phyloP scores from a whole-genome alignment of 2,888 invertebrate species.

The Herminia tarsipennalis region DNA sequence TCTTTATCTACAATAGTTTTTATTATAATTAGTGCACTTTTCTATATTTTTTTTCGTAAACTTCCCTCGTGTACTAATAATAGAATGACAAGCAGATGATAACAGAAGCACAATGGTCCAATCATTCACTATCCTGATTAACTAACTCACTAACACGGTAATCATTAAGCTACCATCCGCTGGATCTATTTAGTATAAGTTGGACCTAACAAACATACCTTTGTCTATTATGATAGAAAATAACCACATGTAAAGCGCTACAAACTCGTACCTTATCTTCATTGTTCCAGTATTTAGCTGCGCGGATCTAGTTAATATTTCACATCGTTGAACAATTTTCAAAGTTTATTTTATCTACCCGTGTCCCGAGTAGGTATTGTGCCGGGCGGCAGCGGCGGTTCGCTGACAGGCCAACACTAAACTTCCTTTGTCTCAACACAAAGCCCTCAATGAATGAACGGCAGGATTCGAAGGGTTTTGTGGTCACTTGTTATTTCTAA shows the following conservation, averaged over 20 bases:
- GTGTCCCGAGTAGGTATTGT: constrained; percentile 35
- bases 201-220: too few relatives aligned
- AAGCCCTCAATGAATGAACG: constrained; percentile 21
- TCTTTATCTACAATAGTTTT: too few relatives aligned
- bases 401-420: constrained; percentile 21
- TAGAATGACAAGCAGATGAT: too few relatives aligned
- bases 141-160: too few relatives aligned
- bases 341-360: constrained; percentile 40
- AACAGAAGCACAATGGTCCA: too few relatives aligned
- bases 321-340: constrained; percentile 38
- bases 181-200: too few relatives aligned
- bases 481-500: constrained; percentile 30
- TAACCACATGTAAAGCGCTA: constrained; percentile 6
- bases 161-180: too few relatives aligned
- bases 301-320: constrained; percentile 41
- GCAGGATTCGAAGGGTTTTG: constrained; percentile 20
- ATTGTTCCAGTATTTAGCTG: constrained; percentile 28
- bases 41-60: too few relatives aligned
- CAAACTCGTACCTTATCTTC: constrained; percentile 14
- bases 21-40: too few relatives aligned
- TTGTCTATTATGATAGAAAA: too few relatives aligned
- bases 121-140: too few relatives aligned
- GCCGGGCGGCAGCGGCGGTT: constrained; percentile 15
- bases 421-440: constrained; percentile 33
- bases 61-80: too few relatives aligned